A percentile compares a stretch with the other conserved stretches of the same genome.
phyloP scores from a whole-genome alignment of 1,140 invertebrate species.

The Geopemphigus sp. region DNA sequence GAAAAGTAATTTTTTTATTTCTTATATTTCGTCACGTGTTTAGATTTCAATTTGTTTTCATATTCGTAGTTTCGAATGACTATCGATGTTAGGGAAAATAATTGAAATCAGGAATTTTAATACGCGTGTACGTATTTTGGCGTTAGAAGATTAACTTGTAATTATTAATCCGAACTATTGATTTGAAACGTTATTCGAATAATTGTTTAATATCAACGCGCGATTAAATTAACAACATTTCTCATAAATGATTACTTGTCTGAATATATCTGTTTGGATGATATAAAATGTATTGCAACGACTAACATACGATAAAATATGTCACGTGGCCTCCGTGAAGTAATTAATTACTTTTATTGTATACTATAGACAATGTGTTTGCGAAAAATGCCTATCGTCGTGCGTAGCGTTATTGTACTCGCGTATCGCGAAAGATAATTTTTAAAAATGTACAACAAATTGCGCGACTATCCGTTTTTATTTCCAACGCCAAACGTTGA shows the following conservation, averaged over 20 bases:
- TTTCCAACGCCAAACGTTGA: no score
- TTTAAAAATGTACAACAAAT: not conserved
- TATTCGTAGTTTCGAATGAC: not conserved
- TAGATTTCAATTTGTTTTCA: no score
- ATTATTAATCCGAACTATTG: no score
- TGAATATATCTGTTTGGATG: not conserved
- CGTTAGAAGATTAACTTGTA: no score
- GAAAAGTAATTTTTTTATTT: not conserved
- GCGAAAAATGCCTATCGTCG: not conserved
- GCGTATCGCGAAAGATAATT: slow-evolving; percentile 14
- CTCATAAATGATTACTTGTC: not conserved
- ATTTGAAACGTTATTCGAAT: not conserved
- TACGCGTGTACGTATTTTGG: not conserved
- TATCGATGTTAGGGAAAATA: not conserved
- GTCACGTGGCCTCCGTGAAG: not conserved
- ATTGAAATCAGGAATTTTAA: not conserved
- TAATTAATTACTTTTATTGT: slow-evolving; percentile 23
- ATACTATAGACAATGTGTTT: not conserved
- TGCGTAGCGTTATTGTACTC: not conserved
- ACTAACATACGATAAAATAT: not conserved
- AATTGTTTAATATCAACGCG: not conserved
- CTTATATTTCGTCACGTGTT: not conserved
- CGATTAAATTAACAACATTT: not conserved
- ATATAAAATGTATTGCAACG: not conserved
- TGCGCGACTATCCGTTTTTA: not conserved